Conservation (phyloP, 2,797 vertebrate genomes). For the Sebastes goodei region DNA sequence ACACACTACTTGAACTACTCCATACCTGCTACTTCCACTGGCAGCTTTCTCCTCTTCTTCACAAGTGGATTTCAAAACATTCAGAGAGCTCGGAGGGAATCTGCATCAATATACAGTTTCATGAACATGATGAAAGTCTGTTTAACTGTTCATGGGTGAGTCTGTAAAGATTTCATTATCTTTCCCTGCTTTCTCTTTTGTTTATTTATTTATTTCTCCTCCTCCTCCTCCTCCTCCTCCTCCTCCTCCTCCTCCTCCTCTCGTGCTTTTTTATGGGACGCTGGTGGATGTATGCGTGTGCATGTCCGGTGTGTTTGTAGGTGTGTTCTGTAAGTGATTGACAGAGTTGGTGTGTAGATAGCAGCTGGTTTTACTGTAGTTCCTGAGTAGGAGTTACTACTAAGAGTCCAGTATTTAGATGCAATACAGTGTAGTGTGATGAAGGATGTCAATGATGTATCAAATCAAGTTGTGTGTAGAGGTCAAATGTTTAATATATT, state of each 20-base stretch:
- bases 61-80: constrained; percentile 71
- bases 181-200: constrained; percentile 24
- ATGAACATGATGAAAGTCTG: constrained; percentile 59
- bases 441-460: background rate
- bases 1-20: constrained; percentile 57
- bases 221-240: background rate
- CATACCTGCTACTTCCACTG: constrained; percentile 57
- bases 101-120: constrained; percentile 53
- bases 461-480: background rate
- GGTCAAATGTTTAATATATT: background rate
- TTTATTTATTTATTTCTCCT: background rate
- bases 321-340: constrained; percentile 46
- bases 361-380: background rate
- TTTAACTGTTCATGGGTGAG: constrained; percentile 89
- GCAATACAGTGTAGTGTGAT: background rate
- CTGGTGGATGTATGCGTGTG: constrained; percentile 9
- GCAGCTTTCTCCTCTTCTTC: constrained; percentile 56
- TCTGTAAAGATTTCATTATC: constrained; percentile 78
- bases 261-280: constrained; percentile 31
- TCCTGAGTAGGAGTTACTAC: background rate
- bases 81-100: constrained; percentile 33
- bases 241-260: background rate
- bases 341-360: constrained; percentile 8
- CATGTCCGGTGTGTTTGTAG: constrained; percentile 14
- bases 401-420: background rate